A percentile compares a stretch with the other conserved stretches of the same genome.
These are phyloP conservation scores for Tiphia femorata DNA, from an alignment of 2,888 invertebrate species.

Conservation along the genomic window DNA sequence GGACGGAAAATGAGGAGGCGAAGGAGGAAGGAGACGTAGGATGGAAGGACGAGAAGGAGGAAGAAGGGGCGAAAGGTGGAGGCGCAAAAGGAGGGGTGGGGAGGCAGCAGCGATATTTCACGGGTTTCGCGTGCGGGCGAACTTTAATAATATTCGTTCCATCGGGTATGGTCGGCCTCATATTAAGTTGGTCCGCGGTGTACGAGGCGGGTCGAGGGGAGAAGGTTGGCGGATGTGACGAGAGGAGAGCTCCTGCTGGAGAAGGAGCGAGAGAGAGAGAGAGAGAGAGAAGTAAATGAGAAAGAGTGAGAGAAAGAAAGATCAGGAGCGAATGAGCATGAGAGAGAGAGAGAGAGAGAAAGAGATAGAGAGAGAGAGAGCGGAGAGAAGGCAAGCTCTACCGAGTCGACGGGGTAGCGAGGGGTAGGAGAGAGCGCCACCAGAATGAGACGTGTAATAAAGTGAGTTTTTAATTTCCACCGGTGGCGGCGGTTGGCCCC, in stretches of 20 bases:
- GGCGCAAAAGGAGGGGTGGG: constrained; percentile 1
- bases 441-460: constrained; percentile 69
- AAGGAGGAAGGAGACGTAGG: constrained; percentile 6
- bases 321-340: constrained; percentile 22
- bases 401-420: constrained; percentile 18
- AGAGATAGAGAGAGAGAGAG: constrained; percentile 22
- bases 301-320: constrained; percentile 16
- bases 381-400: too few species aligned
- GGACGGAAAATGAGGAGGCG: constrained; percentile 9
- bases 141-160: constrained; percentile 69
- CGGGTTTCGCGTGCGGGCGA: constrained; percentile 65
- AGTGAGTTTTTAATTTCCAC: constrained; percentile 69
- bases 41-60: neutral
- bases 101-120: constrained; percentile 62
- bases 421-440: constrained; percentile 31
- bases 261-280: constrained; percentile 6
- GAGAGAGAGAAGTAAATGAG: constrained; percentile 6
- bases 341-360: constrained; percentile 22
- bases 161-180: constrained; percentile 66
- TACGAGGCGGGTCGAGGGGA: constrained; percentile 29
- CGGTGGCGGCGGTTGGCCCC: constrained; percentile 58
- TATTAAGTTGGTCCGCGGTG: constrained; percentile 62
- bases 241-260: constrained; percentile 10
- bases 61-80: neutral
- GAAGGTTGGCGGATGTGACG: constrained; percentile 2